phyloP scores from a whole-genome alignment of 2,888 invertebrate genomes.

The Macroteleia sp. region DNA sequence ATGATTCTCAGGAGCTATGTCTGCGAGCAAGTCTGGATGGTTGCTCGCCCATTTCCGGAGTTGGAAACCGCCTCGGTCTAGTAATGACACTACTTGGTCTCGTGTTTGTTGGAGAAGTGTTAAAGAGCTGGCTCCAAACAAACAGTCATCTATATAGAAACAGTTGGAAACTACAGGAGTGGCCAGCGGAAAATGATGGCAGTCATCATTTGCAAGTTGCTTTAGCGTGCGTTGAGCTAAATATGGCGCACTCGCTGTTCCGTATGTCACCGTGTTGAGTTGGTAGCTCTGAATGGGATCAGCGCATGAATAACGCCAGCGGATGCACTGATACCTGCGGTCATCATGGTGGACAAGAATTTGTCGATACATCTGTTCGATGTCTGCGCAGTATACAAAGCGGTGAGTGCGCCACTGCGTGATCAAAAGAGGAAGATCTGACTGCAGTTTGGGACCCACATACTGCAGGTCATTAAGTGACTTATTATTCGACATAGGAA shows the following conservation, averaged over 20 bases:
- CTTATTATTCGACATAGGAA: background rate
- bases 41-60: conserved; percentile 42
- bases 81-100: background rate
- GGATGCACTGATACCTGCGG: background rate
- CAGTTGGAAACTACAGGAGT: background rate
- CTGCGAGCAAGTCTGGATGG: background rate
- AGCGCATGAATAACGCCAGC: background rate
- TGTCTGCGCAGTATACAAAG: conserved; percentile 4
- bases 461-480: background rate
- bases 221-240: conserved; percentile 19
- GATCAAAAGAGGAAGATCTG: background rate
- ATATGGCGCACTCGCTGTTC: conserved; percentile 25
- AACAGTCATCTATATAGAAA: conserved; percentile 30
- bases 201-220: conserved; percentile 36
- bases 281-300: conserved; percentile 4
- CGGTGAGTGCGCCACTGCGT: conserved; percentile 1
- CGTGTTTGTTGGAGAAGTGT: background rate
- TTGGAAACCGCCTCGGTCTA: background rate
- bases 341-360: conserved; percentile 1
- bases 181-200: conserved; percentile 16
- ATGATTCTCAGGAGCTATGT: background rate
- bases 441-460: background rate
- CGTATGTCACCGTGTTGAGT: conserved; percentile 26
- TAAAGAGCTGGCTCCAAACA: background rate
- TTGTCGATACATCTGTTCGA: conserved; percentile 1